Evolutionary conservation across 2,888 invertebrate genomes (phyloP).

Genomic region (Lepidocyrtoides sp.): DNA sequence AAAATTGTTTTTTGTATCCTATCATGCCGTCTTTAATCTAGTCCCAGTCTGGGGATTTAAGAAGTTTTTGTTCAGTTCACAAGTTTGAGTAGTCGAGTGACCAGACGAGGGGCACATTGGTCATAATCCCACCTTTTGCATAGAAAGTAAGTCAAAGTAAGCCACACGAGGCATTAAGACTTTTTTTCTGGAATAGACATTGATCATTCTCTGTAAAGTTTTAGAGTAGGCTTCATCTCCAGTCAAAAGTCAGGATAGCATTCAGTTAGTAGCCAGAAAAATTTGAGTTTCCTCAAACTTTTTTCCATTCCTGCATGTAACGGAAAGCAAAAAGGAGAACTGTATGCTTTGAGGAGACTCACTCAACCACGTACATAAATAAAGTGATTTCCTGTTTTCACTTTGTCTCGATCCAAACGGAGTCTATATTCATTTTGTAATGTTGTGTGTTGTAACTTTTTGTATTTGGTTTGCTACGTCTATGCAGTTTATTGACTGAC

Average conservation of each 20-base stretch:
- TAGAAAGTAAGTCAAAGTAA: slow-evolving; percentile 6
- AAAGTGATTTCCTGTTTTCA: neutral
- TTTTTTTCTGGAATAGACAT: neutral
- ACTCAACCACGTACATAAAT: neutral
- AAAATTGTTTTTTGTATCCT: neutral
- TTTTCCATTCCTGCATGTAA: neutral
- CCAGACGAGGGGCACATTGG: slow-evolving; percentile 19
- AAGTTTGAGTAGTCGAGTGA: slow-evolving; percentile 4
- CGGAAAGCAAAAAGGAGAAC: neutral
- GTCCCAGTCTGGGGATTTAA: slow-evolving; percentile 7
- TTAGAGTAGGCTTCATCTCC: neutral
- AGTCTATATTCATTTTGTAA: neutral
- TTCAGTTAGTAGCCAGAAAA: neutral
- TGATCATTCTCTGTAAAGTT: neutral
- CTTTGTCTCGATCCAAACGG: neutral
- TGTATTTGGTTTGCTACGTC: neutral
- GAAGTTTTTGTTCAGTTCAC: slow-evolving; percentile 10
- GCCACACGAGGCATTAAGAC: neutral
- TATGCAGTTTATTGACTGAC: neutral
- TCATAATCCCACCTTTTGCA: slow-evolving; percentile 5
- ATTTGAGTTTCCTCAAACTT: slow-evolving; percentile 4
- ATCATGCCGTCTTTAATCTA: neutral
- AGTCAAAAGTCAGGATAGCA: neutral
- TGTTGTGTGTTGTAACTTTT: neutral
- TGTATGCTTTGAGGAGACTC: neutral